Evolutionary conservation across 2,797 vertebrate genomes (phyloP), one percentile per base, ranked within the genome.

Genomic region (Smutsia temminckii): DNA sequence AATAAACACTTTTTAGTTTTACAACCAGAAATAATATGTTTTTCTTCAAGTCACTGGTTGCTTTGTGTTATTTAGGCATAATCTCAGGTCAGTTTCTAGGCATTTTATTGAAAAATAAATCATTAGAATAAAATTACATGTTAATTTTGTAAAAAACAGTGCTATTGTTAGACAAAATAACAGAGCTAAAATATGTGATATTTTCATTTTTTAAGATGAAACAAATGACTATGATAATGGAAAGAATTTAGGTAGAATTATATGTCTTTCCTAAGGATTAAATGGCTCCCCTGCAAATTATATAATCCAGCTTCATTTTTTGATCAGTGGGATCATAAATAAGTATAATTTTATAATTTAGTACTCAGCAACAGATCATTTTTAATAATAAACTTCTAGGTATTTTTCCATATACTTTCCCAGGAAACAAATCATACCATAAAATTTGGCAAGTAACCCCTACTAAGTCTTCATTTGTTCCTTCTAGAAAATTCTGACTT

Each of bases 331-430:
- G 4, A 80, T 79, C 17, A 90, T 51, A 93, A 96, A 75, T 34
- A 89, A 89, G 34, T 63, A 37, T 20, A 94, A 87, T 92, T 74
- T 90, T 88, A 78, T 63, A 87, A 96, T 32, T 83, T 80, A 93
- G 80, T 46, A 78, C n/a, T 90, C 23, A 92, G 34, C 11, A 95
- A 51, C 21, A 90, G 5, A 84, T 86, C 10, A 20, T 86, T 89
- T 96, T 51, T 12, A 92, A 75, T 57, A 18, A 75, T 57, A 94
- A 53, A n/a, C 14, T 85, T 81, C 55, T 87, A 86, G 90, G 80
- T 94, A 83, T 75, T 77, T 95, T 95, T 42, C 29, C 55, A 92
- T 34, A 63, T 66, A 83, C 40, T 90, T 64, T 40, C 32, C 25
- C 49, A 79, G 42, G n/a, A 34, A 92, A 57, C 5, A 94, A 89